Percentiles rank a stretch among this genome's conserved stretches.
phyloP scores from a whole-genome alignment of 2,113 vertebrate genomes.

The Brachypodius melanocephalos region DNA sequence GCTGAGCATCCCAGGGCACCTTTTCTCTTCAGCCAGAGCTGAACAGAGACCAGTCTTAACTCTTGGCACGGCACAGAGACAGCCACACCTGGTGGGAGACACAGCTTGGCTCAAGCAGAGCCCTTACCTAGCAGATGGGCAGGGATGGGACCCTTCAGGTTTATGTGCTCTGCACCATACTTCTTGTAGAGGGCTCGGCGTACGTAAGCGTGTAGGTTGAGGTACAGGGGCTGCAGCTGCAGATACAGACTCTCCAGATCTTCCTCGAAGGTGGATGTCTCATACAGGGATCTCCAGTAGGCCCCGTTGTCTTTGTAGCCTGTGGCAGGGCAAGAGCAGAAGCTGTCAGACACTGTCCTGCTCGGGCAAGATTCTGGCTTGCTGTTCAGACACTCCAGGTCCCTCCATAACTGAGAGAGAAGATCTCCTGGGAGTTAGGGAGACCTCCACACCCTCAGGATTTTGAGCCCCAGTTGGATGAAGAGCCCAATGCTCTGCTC shows the following conservation, averaged over 20 bases:
- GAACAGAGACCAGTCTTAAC: not conserved
- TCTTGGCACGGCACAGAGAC: not conserved
- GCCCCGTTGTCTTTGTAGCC: slow-evolving; percentile 86
- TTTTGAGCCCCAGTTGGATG: not conserved
- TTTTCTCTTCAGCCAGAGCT: not conserved
- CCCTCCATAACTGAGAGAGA: not conserved
- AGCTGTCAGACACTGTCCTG: not conserved
- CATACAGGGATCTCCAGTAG: slow-evolving; percentile 90
- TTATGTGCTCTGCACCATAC: slow-evolving; percentile 83
- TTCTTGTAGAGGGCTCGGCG: slow-evolving; percentile 85
- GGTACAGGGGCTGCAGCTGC: slow-evolving; percentile 90
- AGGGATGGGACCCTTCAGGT: slow-evolving; percentile 91
- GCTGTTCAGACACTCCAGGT: not conserved
- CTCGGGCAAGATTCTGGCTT: not conserved
- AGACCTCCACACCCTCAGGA: not conserved
- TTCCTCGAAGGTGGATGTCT: slow-evolving; percentile 84
- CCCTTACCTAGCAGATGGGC: slow-evolving; percentile 91
- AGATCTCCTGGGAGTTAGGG: not conserved
- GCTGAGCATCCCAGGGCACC: rapidly evolving
- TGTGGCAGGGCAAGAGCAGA: slow-evolving; percentile 17
- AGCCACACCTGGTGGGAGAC: not conserved
- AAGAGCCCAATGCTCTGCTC: not conserved
- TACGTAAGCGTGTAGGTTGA: slow-evolving; percentile 90
- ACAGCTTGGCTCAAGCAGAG: not conserved
- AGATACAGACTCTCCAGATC: slow-evolving; percentile 88